Evolutionary conservation across 2,797 vertebrate species (phyloP).

Genomic region (Gila robusta): DNA sequence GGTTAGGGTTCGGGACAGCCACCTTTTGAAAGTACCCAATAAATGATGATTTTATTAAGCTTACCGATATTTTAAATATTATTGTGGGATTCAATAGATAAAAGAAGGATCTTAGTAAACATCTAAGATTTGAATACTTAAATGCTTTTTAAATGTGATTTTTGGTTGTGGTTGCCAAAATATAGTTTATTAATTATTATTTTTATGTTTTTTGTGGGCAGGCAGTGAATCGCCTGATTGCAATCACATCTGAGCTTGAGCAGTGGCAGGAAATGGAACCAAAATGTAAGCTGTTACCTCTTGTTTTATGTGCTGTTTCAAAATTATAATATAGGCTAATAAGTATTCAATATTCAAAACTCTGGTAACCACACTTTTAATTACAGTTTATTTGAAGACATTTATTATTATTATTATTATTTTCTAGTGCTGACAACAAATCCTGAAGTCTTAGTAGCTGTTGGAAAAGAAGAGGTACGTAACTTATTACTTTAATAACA

Average conservation of each 20-base stretch:
- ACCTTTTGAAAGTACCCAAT: too few relatives aligned
- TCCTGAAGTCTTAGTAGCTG: slow-evolving; percentile 75
- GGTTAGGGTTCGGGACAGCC: too few relatives aligned
- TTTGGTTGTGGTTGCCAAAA: neutral
- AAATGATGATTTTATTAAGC: too few relatives aligned
- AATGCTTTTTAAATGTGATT: too few relatives aligned
- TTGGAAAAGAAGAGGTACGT: slow-evolving; percentile 78
- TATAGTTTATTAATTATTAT: neutral
- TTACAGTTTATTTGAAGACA: neutral
- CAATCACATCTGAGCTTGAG: slow-evolving; percentile 76
- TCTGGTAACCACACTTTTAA: neutral
- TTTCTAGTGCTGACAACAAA: slow-evolving; percentile 74
- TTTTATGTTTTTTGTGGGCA: slow-evolving; percentile 48
- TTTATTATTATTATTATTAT: neutral
- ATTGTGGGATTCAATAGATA: too few relatives aligned
- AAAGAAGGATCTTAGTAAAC: too few relatives aligned
- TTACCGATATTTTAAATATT: too few relatives aligned
- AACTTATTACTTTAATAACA: neutral
- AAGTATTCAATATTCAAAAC: neutral
- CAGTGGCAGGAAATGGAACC: slow-evolving; percentile 74
- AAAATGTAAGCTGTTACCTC: slow-evolving; percentile 71
- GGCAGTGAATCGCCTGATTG: slow-evolving; percentile 72
- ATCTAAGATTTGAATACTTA: too few relatives aligned
- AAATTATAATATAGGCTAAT: neutral
- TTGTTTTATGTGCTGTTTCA: neutral